Base-by-base conservation (phyloP, 2,797 vertebrate genomes). In the Argentina silus region DNA sequence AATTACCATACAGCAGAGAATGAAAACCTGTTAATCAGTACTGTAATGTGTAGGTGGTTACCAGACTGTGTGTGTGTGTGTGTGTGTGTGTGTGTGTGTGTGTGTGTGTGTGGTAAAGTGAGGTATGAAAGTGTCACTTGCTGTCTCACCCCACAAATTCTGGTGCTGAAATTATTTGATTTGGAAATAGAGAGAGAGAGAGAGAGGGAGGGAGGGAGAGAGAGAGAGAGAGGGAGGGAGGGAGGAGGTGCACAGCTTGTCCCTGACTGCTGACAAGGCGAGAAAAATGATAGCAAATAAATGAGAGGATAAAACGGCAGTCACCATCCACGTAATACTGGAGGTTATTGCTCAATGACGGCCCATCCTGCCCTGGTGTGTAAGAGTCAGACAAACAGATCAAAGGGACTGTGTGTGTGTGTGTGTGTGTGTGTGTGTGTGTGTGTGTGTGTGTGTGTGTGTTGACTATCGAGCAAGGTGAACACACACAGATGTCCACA, bases 1-100 rank as follows among this genome's bases (percentile, higher is more conserved):
- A 83, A 87, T 85, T 61, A 78, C 53, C 70, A 81, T 79, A 73
- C 72, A 73, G 66, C 72, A 70, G 62, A 70, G 21, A 75, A 55
- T 10, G 42, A 73, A 23, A 71, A 76, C 21, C 71, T 81, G 78
- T 63, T 76, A 8, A 78, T 72, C 78, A 75, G 53, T 69, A 44
- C 17, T 11, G 45, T 21, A 36, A 36, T 36, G 27, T 36, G 27
- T 36, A 36, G 27, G 10, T 19, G 27, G 23, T 65, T 11, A 57
- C 67, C 19, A 65, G 44, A 23, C 57, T 6, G 44, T 48, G 69
- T 62, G 56, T 11, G 51, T 56, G 56, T 60, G 57, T 11, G 12
- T 53, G 50, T 8, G 2, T 56, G 36, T 62, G 60, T 62, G 7
- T n/a, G 60, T 62, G 60, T 43, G 60, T 43, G 60, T 21, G 55